Conservation (phyloP, 53 echinoderm and acorn worm genomes). For the Pentamera pediparva region DNA sequence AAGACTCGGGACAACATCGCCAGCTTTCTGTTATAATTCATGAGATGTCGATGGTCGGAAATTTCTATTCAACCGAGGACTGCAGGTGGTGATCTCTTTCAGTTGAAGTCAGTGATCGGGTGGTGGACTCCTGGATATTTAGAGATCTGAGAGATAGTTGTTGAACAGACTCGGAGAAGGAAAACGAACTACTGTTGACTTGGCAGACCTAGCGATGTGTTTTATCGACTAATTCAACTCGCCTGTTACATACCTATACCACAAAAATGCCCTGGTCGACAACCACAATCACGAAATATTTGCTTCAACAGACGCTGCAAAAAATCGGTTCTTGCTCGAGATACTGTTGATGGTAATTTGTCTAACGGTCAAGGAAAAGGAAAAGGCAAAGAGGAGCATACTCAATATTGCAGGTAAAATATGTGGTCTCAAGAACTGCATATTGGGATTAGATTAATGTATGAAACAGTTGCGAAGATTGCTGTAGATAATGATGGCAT, state of each 20-base stretch:
- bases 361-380: too few species aligned
- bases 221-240: too few species aligned
- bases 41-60: constrained; percentile 31
- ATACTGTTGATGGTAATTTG: too few species aligned
- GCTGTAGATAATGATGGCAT: constrained; percentile 46
- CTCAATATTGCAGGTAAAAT: constrained; percentile 1
- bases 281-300: too few species aligned
- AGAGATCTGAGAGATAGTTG: neutral
- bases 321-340: too few species aligned
- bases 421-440: neutral
- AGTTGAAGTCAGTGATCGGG: constrained; percentile 37
- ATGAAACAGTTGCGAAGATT: constrained; percentile 36
- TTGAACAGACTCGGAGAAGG: too few species aligned
- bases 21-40: constrained; percentile 1
- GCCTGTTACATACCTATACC: too few species aligned
- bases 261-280: too few species aligned
- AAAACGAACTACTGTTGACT: too few species aligned
- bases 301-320: too few species aligned
- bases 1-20: neutral
- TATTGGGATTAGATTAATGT: constrained; percentile 1
- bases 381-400: too few species aligned
- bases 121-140: constrained; percentile 32
- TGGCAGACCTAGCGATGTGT: too few species aligned
- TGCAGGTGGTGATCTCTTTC: neutral
- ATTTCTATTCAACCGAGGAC: neutral